A percentile compares a stretch with the other conserved stretches of the same genome.
phyloP scores from a whole-genome alignment of 2,888 invertebrate genomes.

The Fabriciana adippe region DNA sequence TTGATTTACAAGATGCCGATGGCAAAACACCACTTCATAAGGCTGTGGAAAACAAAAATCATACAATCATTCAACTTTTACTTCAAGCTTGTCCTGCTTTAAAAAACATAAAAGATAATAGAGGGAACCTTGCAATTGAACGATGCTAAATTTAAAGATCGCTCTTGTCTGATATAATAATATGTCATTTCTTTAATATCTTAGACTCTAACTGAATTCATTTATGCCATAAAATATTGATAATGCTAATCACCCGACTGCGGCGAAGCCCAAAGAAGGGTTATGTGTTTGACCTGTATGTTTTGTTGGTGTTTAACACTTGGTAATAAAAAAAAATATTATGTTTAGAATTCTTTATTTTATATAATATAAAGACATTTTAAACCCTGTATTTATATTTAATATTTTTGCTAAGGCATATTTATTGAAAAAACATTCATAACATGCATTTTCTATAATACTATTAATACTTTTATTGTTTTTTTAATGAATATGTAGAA shows the following conservation, averaged over 20 bases:
- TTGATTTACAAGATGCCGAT: slow-evolving; percentile 87
- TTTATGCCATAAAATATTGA: neutral
- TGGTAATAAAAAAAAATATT: slow-evolving; percentile 14
- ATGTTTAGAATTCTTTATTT: slow-evolving; percentile 8
- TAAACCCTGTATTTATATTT: slow-evolving; percentile 14
- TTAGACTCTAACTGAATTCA: neutral
- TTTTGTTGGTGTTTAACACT: slow-evolving; percentile 27
- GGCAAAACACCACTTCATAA: slow-evolving; percentile 92
- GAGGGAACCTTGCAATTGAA: slow-evolving; percentile 67
- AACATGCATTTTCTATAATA: neutral
- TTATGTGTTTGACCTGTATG: neutral
- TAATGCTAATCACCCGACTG: neutral
- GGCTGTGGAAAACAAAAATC: slow-evolving; percentile 83
- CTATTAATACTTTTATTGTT: neutral
- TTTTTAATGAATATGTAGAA: slow-evolving; percentile 9
- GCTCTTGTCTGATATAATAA: neutral
- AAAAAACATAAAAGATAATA: slow-evolving; percentile 59
- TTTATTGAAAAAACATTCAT: slow-evolving; percentile 4
- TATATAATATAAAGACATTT: slow-evolving; percentile 14
- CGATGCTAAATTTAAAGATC: neutral
- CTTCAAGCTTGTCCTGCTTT: slow-evolving; percentile 63
- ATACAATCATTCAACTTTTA: slow-evolving; percentile 67
- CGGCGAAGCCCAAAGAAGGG: too few species aligned
- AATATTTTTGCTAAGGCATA: slow-evolving; percentile 12
- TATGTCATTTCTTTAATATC: neutral